Base-by-base conservation (phyloP, 2,888 invertebrate genomes). In the Blastobasis lacticolella region DNA sequence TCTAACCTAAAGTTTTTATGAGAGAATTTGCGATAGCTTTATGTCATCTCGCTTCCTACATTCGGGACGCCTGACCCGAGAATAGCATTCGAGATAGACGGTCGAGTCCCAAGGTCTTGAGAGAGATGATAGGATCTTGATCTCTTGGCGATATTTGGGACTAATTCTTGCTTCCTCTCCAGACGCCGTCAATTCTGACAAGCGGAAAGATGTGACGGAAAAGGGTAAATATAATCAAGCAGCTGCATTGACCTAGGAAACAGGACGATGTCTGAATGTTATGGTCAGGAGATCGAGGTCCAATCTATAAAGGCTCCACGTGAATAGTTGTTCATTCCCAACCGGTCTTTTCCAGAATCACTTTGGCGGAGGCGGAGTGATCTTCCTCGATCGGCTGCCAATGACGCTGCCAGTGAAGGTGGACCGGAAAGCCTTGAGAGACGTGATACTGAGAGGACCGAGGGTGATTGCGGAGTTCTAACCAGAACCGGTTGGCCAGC, bases 361-460 rank as follows among this genome's bases (percentile, higher is more conserved):
- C 64, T 75, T 37, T 44, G n/a, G n/a, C n/a, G n/a, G n/a, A n/a
- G 78, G 77, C 0, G 78, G 78, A 0, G 76, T 78, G 0, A 60
- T 76, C 40, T 75, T 78, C 54, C 37, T 78, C 52, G 52, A 61
- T 0, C 64, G 67, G 10, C 50, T 78, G 6, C 78, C 78, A 0
- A 51, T 69, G 50, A 76, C 75, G 0, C 49, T 69, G 0, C 59
- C 71, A 0, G 66, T 68, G 2, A 78, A 78, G 53, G 46, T 76
- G 0, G 54, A 77, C 46, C 57, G 74, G 45, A 59, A 54, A 5
- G 69, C 69, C 57, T 58, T 79, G 2, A 71, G 68, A 46, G 69
- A 79, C 57, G 61, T 82, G 6, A 77, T 66, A 1, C 51, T 64
- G 23, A 23, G 23, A 3, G 23, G 23, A 3, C 23, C 23, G 23